Percentiles rank a stretch among this genome's conserved stretches.
These are phyloP conservation scores for Reticulitermes speratus DNA, from an alignment of 1,140 invertebrate species.

Conservation along the genomic window DNA sequence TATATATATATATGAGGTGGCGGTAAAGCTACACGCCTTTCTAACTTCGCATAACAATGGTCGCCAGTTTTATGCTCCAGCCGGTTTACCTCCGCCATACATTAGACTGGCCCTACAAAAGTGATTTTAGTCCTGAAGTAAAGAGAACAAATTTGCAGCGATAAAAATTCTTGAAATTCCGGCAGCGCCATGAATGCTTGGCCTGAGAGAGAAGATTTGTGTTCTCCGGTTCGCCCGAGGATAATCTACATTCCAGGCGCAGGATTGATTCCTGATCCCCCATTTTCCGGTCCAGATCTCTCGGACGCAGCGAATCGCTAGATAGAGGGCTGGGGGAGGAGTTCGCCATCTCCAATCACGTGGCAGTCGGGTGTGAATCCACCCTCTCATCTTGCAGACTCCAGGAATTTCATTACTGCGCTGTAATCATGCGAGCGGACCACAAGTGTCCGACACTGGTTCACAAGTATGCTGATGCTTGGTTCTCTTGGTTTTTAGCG, in stretches of 20 bases:
- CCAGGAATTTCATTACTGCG: neutral
- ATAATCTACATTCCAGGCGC: neutral
- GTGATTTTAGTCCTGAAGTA: too few species aligned
- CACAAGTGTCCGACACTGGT: neutral
- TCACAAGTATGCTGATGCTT: neutral
- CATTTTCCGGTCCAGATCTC: conserved; percentile 11
- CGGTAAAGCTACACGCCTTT: too few species aligned
- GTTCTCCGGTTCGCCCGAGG: too few species aligned
- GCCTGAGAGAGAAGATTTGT: too few species aligned
- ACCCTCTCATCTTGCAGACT: neutral
- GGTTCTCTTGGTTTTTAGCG: neutral
- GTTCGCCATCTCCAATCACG: conserved; percentile 12
- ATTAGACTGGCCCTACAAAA: too few species aligned
- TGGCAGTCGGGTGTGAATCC: neutral
- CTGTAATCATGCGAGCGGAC: neutral
- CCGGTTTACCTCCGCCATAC: too few species aligned
- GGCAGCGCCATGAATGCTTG: too few species aligned
- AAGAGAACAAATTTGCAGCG: too few species aligned
- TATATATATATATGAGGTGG: too few species aligned
- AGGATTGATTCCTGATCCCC: conserved; percentile 9
- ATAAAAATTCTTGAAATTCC: too few species aligned
- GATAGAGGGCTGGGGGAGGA: neutral
- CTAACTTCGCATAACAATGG: too few species aligned
- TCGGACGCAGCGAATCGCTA: neutral
- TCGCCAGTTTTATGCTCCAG: too few species aligned